These are phyloP conservation scores for Cynaeus angustus DNA, from an alignment of 2,888 invertebrate species.

Conservation along the genomic window DNA sequence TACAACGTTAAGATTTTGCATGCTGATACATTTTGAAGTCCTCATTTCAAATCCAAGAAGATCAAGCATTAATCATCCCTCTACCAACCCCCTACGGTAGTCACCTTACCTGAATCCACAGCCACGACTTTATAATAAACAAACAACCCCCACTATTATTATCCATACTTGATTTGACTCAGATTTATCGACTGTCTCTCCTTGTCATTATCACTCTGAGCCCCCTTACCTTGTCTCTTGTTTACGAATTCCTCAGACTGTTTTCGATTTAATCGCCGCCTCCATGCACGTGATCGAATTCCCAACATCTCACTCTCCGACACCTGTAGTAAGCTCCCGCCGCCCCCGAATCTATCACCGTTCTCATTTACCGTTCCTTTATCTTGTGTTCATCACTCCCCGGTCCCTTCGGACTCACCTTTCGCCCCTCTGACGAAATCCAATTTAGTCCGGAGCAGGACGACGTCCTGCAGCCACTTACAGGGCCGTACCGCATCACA, in stretches of 20 bases:
- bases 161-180: too few species aligned
- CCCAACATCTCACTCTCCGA: conserved; percentile 62
- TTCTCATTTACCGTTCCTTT: conserved; percentile 67
- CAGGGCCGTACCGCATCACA: conserved; percentile 69
- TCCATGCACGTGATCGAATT: conserved; percentile 66
- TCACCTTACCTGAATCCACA: too few species aligned
- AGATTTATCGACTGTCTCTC: background rate
- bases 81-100: too few species aligned
- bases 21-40: too few species aligned
- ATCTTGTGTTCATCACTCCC: conserved; percentile 65
- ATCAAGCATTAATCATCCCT: too few species aligned
- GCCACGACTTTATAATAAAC: too few species aligned
- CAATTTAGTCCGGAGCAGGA: conserved; percentile 66
- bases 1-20: too few species aligned
- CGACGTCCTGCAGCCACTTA: conserved; percentile 65
- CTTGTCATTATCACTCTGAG: background rate
- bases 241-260: conserved; percentile 45
- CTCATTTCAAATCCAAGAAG: too few species aligned
- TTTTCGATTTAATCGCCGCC: conserved; percentile 58
- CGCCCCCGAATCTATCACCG: conserved; percentile 64
- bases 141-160: conserved; percentile 17
- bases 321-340: conserved; percentile 61
- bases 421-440: conserved; percentile 66
- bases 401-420: conserved; percentile 64
- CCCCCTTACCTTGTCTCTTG: background rate